Base-by-base conservation (phyloP, 2,797 vertebrate species). In the Alca torda region DNA sequence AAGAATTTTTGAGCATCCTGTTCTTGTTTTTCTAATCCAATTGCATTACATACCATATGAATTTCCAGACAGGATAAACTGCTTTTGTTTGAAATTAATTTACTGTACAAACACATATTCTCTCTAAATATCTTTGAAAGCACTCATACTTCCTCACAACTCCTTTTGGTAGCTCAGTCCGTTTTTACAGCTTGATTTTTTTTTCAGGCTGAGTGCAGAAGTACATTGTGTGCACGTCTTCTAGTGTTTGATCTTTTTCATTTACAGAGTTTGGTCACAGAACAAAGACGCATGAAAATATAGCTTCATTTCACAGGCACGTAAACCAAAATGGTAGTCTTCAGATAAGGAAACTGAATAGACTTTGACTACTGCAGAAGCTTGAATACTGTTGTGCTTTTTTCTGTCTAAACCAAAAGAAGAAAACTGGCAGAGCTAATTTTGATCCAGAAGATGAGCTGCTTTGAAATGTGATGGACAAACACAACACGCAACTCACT, bases 61-160 rank as follows among this genome's bases (percentile, higher is more conserved):
- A 35, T 31, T 13, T 89, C 54, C 25, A 90, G 31, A 43, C 13
- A 78, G 89, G 63, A 67, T 14, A 39, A 84, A 75, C 17, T 43
- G 13, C 7, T 54, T 94, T 92, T 95, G 33, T 59, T 93, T 96
- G 57, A 93, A 81, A 93, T 95, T 93, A 77, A 95, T 95, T 92
- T 96, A 54, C 61, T 93, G 13, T 72, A 63, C 60, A 94, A 91
- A 94, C 37, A 41, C 31, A 53, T 73, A 33, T 86, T 89, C 35
- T 90, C 54, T 72, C 76, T 60, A 85, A 75, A 68, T 94, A 65
- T 35, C 26, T 94, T 89, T 95, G 77, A 43, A 89, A 80, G 79
- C 16, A 85, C 30, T 86, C 50, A 46, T 48, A 48, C 37, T 78
- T 88, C 67, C 56, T 87, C 74, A 54, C 9, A 59, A 35, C 28